Conservation (phyloP, 2,888 invertebrate genomes). For the Drepanosiphum platanoidis region DNA sequence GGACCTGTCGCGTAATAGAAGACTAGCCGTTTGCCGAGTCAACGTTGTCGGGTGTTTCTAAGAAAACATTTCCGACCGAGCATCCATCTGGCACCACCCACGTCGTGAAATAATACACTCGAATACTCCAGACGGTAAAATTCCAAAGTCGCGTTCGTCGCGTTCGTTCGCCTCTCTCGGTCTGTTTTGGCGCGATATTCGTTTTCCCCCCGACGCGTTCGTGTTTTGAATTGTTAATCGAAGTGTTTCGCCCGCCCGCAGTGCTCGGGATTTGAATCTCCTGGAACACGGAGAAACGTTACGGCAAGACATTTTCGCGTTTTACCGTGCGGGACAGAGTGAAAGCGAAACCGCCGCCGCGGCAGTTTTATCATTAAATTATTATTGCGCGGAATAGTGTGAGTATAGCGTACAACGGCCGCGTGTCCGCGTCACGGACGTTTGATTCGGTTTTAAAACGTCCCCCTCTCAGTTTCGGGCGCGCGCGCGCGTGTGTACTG, state of each 20-base stretch:
- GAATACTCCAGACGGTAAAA: not conserved
- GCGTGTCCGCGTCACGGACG: conserved; percentile 38
- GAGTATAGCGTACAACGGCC: not conserved
- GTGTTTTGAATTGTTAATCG: no score
- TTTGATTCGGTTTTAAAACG: conserved; percentile 43
- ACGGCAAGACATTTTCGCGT: not conserved
- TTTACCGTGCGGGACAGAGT: not conserved
- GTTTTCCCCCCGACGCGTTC: not conserved
- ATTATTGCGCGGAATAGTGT: no score
- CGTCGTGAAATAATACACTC: no score
- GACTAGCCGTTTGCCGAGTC: no score
- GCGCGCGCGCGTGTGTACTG: not conserved
- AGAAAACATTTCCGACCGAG: not conserved
- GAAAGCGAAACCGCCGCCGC: conserved; percentile 29
- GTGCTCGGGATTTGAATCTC: not conserved
- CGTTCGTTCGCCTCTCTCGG: not conserved
- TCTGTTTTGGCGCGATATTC: not conserved
- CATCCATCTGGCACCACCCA: not conserved
- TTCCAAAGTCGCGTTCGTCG: not conserved
- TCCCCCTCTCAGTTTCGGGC: not conserved
- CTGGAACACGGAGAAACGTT: not conserved
- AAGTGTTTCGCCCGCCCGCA: not conserved
- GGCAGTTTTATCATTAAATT: no score
- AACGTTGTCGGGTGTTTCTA: not conserved
- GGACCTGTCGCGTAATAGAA: no score